Base-by-base conservation (phyloP, 92 coral and sea anemone species). In the Paramuricea clavata region DNA sequence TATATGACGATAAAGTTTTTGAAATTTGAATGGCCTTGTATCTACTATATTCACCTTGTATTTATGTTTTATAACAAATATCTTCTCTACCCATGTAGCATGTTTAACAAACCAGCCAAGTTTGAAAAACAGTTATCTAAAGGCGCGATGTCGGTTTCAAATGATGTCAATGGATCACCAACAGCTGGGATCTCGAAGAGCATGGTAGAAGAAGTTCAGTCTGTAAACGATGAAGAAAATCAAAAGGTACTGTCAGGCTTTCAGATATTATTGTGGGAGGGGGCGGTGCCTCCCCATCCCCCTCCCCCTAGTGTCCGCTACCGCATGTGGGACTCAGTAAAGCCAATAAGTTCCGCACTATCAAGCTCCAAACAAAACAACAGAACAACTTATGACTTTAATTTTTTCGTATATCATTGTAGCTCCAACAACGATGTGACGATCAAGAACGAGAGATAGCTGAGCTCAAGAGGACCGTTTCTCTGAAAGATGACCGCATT, bases 31-130 rank as follows among this genome's bases (percentile, higher is more conserved):
- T 36, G 8, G 42, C 42, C 42, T 36, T n/a, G n/a, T n/a, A n/a
- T n/a, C n/a, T n/a, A n/a, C n/a, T n/a, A n/a, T n/a, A n/a, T n/a
- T n/a, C n/a, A n/a, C n/a, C n/a, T 17, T 6, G 54, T 2, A 12
- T 12, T 61, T 61, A 61, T 2, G 2, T 34, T 13, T 22, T 79
- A 0, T 23, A 28, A 36, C 30, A 17, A 42, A 10, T n/a, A 10
- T 30, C 21, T 73, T 73, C 12, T 9, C 17, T 17, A 7, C 12
- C 17, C 23, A 54, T 54, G 3, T 61, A 79, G 84, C 25, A 33
- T 79, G 84, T 79, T 79, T 57, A 79, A 79, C 23, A 79, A 79
- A 61, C 84, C 84, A 33, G 84, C 84, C 1, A 79, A 79, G 84
- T 79, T 79, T 60, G 84, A 79, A 42, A 79, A 79, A 30, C 84